A percentile compares a stretch with the other conserved stretches of the same genome.
phyloP scores from a whole-genome alignment of 2,888 invertebrate genomes.

The Ornithoptera alexandrae region DNA sequence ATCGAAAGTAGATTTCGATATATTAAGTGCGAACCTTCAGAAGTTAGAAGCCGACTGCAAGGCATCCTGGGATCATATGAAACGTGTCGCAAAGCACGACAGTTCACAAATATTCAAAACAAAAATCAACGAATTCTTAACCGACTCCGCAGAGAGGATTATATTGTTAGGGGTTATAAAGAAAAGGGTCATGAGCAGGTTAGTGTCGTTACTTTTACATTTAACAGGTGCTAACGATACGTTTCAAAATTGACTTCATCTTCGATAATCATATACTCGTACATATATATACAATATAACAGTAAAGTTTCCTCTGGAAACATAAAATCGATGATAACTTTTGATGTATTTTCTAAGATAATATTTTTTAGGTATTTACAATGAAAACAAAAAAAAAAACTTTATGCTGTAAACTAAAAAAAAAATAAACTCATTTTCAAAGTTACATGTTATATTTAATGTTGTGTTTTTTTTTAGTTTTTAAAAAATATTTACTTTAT shows the following conservation, averaged over 20 bases:
- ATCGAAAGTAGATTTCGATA: conserved; percentile 97
- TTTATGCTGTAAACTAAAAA: no score
- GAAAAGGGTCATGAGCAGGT: conserved; percentile 94
- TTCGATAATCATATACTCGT: no score
- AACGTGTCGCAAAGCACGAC: conserved; percentile 97
- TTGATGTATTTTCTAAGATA: no score
- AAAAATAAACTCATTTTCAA: no score
- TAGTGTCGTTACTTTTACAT: conserved; percentile 32
- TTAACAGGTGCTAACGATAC: neutral
- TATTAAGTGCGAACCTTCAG: conserved; percentile 89
- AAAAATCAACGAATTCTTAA: conserved; percentile 96
- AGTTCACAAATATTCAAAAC: conserved; percentile 91
- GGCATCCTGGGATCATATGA: conserved; percentile 97
- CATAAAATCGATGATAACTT: no score
- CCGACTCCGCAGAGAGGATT: conserved; percentile 98
- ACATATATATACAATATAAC: no score
- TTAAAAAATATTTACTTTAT: neutral
- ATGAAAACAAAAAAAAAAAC: neutral
- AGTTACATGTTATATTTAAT: no score
- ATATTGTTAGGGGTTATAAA: conserved; percentile 95
- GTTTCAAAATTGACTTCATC: neutral
- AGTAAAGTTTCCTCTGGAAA: no score
- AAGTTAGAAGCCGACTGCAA: conserved; percentile 98
- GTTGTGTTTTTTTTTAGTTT: neutral
- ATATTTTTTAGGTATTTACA: neutral